Evolutionary conservation across 2,113 vertebrate genomes (phyloP).

Genomic region (Dasyurus viverrinus): DNA sequence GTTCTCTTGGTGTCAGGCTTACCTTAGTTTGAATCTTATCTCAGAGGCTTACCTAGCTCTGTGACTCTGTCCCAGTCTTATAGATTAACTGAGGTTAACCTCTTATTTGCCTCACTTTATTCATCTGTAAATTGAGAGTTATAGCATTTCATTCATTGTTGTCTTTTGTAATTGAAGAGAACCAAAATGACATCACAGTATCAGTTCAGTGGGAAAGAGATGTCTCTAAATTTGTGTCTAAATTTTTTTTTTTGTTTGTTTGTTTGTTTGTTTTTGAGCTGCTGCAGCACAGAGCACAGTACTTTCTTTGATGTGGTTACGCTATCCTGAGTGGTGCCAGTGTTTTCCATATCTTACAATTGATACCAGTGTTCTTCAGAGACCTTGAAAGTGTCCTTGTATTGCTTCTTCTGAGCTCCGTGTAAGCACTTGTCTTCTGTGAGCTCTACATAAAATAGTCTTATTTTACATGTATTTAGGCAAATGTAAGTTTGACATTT

Average conservation of each 20-base stretch:
- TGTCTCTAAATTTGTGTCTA: not conserved
- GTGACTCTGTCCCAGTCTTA: not conserved
- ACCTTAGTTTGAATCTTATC: not conserved
- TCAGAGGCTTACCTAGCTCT: not conserved
- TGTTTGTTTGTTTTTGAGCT: not conserved
- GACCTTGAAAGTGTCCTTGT: not conserved
- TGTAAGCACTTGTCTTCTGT: not conserved
- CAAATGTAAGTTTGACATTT: not conserved
- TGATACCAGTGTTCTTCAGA: not conserved
- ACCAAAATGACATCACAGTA: no score
- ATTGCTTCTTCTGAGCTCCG: not conserved
- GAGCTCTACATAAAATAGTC: not conserved
- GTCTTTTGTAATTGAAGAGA: no score
- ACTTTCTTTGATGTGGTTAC: not conserved
- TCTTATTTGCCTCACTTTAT: not conserved
- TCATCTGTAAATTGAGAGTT: not conserved
- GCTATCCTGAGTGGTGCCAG: not conserved
- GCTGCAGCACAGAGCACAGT: not conserved
- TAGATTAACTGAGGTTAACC: not conserved
- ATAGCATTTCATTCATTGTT: not conserved
- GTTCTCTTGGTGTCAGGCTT: not conserved
- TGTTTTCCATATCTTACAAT: not conserved
- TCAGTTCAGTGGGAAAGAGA: not conserved
- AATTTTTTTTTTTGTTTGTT: no score
- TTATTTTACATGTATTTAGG: not conserved